These are phyloP conservation scores for Neogale vison DNA, from an alignment of 2,113 vertebrate species.

Conservation along the genomic window DNA sequence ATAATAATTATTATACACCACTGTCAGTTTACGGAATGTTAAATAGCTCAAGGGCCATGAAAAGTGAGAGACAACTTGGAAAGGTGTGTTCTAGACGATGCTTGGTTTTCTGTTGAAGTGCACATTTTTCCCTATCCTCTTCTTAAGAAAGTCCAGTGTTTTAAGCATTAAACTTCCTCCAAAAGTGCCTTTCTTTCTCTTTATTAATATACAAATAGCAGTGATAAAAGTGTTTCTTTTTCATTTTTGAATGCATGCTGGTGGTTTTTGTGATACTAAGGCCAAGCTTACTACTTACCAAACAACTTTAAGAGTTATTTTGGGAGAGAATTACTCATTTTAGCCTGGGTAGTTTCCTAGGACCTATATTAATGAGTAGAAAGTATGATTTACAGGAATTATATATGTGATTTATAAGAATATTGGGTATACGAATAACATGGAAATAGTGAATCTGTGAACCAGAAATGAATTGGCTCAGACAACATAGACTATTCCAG, in stretches of 20 bases:
- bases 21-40: neutral
- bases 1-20: neutral
- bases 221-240: neutral
- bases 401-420: neutral
- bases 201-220: slow-evolving; percentile 49
- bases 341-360: neutral
- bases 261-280: slow-evolving; percentile 67
- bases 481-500: neutral
- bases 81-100: neutral
- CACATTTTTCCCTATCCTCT: neutral
- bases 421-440: slow-evolving; percentile 65
- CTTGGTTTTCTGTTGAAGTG: neutral
- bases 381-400: neutral
- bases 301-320: slow-evolving; percentile 64
- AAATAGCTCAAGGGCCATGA: slow-evolving; percentile 1
- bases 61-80: neutral
- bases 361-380: neutral
- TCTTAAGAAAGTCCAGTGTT: slow-evolving; percentile 14
- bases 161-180: slow-evolving; percentile 22
- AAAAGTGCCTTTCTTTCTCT: slow-evolving; percentile 41
- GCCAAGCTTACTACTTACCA: slow-evolving; percentile 60
- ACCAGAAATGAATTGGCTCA: neutral
- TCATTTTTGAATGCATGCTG: neutral
- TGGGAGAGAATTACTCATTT: slow-evolving; percentile 28
- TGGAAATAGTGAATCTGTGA: neutral